These are phyloP conservation scores for Scrobipalpa atriplicella DNA, from an alignment of 2,888 invertebrate species.

Conservation along the genomic window DNA sequence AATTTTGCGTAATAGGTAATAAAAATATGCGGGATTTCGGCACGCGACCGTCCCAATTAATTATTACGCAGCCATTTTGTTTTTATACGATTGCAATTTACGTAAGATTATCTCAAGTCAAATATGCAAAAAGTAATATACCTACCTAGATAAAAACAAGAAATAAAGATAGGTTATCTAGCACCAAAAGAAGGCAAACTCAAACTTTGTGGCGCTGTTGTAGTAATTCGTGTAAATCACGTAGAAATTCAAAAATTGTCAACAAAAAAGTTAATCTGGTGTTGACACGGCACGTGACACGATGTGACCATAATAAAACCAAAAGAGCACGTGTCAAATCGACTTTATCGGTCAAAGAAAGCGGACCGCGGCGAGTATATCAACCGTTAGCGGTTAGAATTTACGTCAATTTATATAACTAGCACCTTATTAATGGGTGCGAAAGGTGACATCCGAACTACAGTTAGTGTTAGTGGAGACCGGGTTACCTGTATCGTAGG, in stretches of 20 bases:
- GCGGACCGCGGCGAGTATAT: constrained; percentile 54
- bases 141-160: no score
- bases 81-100: no score
- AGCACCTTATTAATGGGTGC: constrained; percentile 65
- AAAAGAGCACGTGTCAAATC: constrained; percentile 37
- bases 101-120: no score
- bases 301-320: constrained; percentile 9
- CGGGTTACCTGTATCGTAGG: constrained; percentile 72
- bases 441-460: constrained; percentile 68
- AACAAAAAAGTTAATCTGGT: not conserved
- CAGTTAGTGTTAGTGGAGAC: constrained; percentile 74
- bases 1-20: not conserved
- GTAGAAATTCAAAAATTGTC: not conserved
- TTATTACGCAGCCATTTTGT: not conserved
- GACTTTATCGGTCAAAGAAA: constrained; percentile 65
- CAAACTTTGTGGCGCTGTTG: not conserved
- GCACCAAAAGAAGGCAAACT: no score
- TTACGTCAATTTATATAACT: constrained; percentile 73
- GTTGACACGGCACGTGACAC: not conserved
- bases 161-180: no score
- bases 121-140: no score
- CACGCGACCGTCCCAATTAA: not conserved
- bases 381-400: constrained; percentile 56
- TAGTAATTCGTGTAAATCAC: not conserved
- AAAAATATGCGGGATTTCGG: not conserved